These are phyloP conservation scores for Phylloscopus trochiloides DNA, from an alignment of 2,113 vertebrate species.

Conservation along the genomic window DNA sequence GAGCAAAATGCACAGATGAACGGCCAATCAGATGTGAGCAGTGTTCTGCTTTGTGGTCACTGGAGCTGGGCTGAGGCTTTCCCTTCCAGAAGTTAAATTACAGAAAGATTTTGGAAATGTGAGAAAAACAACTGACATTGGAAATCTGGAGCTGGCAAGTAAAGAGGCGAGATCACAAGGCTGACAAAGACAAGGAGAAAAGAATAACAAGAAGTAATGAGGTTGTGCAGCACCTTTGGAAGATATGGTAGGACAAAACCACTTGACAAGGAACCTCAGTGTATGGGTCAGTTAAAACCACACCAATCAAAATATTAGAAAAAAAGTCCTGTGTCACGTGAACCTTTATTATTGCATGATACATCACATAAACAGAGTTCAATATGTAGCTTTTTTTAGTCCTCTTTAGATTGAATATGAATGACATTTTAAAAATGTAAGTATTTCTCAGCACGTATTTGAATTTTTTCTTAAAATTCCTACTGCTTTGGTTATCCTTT, in stretches of 20 bases:
- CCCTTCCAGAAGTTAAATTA: neutral
- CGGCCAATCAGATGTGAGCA: neutral
- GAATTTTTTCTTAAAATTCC: neutral
- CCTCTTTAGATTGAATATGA: neutral
- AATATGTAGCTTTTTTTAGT: neutral
- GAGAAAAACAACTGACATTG: neutral
- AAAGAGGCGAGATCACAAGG: neutral
- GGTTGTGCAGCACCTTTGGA: neutral
- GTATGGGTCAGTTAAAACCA: neutral
- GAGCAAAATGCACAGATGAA: neutral
- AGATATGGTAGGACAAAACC: neutral
- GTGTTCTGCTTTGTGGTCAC: neutral
- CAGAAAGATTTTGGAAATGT: neutral
- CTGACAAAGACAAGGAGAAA: neutral
- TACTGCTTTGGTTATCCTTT: neutral
- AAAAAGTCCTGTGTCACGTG: accelerated
- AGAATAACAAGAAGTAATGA: neutral
- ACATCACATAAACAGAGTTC: neutral
- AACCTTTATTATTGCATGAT: neutral
- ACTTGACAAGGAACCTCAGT: neutral
- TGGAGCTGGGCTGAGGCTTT: neutral
- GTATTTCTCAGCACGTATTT: neutral
- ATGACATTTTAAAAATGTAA: neutral
- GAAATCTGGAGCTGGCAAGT: neutral
- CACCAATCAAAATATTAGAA: neutral